Base-by-base conservation (phyloP, 2,113 vertebrate species). In the Protobothrops mucrosquamatus region DNA sequence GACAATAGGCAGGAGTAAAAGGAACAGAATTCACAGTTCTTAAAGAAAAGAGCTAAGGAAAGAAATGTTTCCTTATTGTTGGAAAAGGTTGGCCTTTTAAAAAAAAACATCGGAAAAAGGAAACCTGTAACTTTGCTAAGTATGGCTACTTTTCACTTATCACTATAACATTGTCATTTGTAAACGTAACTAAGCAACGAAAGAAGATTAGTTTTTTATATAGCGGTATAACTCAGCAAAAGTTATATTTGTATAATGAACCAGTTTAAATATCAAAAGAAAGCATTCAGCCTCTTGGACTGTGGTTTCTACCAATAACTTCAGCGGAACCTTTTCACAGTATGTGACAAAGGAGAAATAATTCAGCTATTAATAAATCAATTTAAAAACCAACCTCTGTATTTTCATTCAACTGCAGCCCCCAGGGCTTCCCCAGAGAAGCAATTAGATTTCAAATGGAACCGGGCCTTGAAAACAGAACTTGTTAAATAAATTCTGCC, bases 361-460 rank as follows among this genome's bases (percentile, higher is more conserved):
- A 12, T 39, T 26, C 34, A 55, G 22, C 9, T 69, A 29, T 81
- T 81, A 88, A 46, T 57, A 89, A 85, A 43, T 81, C 64, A 43
- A 85, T 81, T 89, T 48, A 85, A 61, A 81, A 26, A 64, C 23
- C 43, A 14, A 92, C 56, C 56, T 89, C 39, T 81, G n/a, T 87
- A 92, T 92, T 51, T 43, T 43, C 54, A 43, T 10, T 69, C 29
- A 52, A 52, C 74, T 81, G 74, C 59, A 81, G 59, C 34, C 14
- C 34, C n/a, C 52, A 92, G 26, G 46, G 56, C 20, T 48, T 92
- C 92, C 87, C 61, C 8, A 4, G 39, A 81, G 59, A 81, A 55
- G n/a, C 57, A 69, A 69, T 92, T 64, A 88, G 85, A 23, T 69
- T 92, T 69, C 57, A 88, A 87, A 92, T 52, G n/a, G 57, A 88